Conservation (phyloP, 2,113 vertebrate species). For the Syngnathoides biaculeatus region DNA sequence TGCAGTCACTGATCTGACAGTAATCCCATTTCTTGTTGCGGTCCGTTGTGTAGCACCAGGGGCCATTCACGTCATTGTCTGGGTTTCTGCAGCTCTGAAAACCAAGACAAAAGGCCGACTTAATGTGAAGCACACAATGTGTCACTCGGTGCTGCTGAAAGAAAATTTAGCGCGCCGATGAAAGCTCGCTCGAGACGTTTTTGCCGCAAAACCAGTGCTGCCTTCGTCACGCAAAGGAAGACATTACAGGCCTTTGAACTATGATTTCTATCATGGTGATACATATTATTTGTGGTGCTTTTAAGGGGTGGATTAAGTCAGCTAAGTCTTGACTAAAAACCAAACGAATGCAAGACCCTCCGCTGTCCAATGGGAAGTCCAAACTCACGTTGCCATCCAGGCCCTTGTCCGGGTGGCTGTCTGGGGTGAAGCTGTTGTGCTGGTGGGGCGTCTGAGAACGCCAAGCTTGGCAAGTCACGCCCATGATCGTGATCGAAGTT, state of each 20-base stretch:
- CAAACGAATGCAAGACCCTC: neutral
- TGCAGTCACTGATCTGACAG: slow-evolving; percentile 85
- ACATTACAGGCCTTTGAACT: too few relatives aligned
- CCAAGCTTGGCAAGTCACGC: slow-evolving; percentile 87
- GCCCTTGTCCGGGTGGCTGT: slow-evolving; percentile 71
- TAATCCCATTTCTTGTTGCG: slow-evolving; percentile 83
- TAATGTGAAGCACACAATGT: neutral
- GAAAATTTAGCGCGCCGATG: too few relatives aligned
- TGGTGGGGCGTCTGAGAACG: slow-evolving; percentile 78
- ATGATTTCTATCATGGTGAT: too few relatives aligned
- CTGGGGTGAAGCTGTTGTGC: slow-evolving; percentile 80
- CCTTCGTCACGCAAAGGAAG: too few relatives aligned
- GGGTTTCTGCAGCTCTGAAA: slow-evolving; percentile 91
- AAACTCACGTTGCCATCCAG: slow-evolving; percentile 84
- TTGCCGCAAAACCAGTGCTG: too few relatives aligned
- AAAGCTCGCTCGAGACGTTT: too few relatives aligned
- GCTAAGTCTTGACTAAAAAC: neutral
- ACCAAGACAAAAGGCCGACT: neutral
- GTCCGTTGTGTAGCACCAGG: slow-evolving; percentile 93
- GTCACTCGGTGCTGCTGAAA: neutral
- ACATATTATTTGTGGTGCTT: too few relatives aligned
- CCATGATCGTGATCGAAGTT: slow-evolving; percentile 72
- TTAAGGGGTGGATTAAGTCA: neutral
- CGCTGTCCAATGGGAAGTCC: neutral
- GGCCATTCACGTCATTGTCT: slow-evolving; percentile 85